Evolutionary conservation across 1,140 invertebrate genomes (phyloP).

Genomic region (Neodiprion virginianus): DNA sequence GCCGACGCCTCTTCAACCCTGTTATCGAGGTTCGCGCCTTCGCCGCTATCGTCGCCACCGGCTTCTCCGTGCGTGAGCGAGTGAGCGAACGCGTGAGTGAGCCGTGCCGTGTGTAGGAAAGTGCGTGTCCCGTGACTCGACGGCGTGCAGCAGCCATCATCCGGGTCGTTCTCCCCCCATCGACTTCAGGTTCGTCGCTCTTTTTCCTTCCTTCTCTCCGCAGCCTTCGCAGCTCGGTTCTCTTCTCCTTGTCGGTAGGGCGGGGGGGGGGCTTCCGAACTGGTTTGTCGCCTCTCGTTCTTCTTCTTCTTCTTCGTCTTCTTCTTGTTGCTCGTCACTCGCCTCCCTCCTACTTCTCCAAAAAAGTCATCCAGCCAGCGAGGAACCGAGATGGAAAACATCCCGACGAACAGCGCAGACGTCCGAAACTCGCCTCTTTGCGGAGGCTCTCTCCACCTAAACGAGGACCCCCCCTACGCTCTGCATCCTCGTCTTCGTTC

Average conservation of each 20-base stretch:
- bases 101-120: slow-evolving; percentile 27
- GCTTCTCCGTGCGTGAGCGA: slow-evolving; percentile 26
- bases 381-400: no score
- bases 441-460: no score
- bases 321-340: neutral
- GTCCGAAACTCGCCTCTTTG: no score
- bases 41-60: slow-evolving; percentile 31
- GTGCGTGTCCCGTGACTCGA: slow-evolving; percentile 30
- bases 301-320: neutral
- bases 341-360: neutral
- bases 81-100: slow-evolving; percentile 30
- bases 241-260: neutral
- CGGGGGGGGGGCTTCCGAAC: neutral
- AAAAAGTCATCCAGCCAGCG: no score
- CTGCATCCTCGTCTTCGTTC: no score
- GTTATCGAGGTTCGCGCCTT: neutral
- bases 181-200: neutral
- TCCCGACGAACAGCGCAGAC: no score
- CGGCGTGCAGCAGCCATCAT: neutral
- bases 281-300: neutral
- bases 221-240: no score
- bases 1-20: neutral
- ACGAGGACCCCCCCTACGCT: no score
- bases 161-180: slow-evolving; percentile 11
- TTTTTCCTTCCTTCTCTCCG: neutral